Evolutionary conservation across 1,140 invertebrate genomes (phyloP).

Genomic region (Rhagoletis pomonella): DNA sequence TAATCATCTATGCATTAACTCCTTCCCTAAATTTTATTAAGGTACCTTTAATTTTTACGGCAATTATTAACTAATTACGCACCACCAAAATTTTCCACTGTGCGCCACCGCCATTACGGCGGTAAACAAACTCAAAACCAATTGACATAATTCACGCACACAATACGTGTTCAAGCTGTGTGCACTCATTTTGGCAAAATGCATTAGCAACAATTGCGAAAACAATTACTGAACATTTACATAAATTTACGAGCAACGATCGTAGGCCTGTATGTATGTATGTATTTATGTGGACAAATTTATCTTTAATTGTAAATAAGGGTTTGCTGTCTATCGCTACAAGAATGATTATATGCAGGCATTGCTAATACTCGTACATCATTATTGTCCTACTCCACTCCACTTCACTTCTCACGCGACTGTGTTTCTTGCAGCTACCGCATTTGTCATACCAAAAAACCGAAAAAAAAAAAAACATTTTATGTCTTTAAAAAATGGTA

Average conservation of each 20-base stretch:
- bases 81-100: too few species aligned
- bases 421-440: background rate
- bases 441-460: background rate
- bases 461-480: too few species aligned
- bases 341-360: slow-evolving; percentile 18
- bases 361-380: background rate
- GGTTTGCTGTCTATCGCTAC: background rate
- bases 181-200: background rate
- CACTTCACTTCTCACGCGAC: background rate
- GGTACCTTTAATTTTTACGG: too few species aligned
- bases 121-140: slow-evolving; percentile 3
- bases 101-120: background rate
- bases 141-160: background rate
- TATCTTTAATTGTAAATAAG: background rate
- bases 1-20: too few species aligned
- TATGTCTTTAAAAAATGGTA: too few species aligned
- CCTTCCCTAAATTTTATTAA: too few species aligned
- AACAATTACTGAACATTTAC: background rate
- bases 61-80: too few species aligned
- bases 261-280: too few species aligned
- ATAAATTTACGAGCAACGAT: background rate
- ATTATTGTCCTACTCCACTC: background rate
- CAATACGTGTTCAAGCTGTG: background rate
- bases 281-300: background rate
- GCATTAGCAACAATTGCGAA: background rate